Evolutionary conservation across 2,797 vertebrate genomes (phyloP).

Genomic region (Hipposideros larvatus): DNA sequence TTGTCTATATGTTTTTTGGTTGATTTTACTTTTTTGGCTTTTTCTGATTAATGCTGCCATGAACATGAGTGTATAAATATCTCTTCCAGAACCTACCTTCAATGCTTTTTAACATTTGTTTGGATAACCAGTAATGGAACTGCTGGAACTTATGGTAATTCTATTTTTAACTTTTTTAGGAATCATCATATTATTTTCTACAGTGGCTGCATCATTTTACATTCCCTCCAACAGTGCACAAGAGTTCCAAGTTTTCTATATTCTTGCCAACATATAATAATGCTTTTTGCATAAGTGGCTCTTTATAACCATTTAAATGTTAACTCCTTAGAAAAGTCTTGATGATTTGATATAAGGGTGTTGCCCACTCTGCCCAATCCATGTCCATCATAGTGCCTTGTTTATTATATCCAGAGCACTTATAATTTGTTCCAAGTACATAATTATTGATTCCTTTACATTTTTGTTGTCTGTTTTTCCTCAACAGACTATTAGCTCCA

Average conservation of each 20-base stretch:
- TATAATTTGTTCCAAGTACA: background rate
- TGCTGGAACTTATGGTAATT: background rate
- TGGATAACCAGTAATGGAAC: background rate
- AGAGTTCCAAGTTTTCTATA: background rate
- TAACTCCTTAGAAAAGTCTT: background rate
- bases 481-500: background rate
- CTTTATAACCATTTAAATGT: background rate
- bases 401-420: background rate
- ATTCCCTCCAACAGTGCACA: background rate
- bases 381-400: background rate
- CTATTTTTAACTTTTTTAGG: background rate
- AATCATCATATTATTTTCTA: background rate
- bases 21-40: background rate
- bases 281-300: background rate
- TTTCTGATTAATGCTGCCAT: background rate
- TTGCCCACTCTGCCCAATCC: background rate
- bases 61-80: background rate
- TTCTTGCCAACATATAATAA: background rate
- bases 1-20: background rate
- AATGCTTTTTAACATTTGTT: background rate
- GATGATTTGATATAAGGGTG: background rate
- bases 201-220: background rate
- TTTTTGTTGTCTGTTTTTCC: background rate
- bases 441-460: background rate
- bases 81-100: background rate